A percentile compares a stretch with the other conserved stretches of the same genome.
Evolutionary conservation across 2,797 vertebrate species (phyloP).

Genomic region (Alcedo atthis): DNA sequence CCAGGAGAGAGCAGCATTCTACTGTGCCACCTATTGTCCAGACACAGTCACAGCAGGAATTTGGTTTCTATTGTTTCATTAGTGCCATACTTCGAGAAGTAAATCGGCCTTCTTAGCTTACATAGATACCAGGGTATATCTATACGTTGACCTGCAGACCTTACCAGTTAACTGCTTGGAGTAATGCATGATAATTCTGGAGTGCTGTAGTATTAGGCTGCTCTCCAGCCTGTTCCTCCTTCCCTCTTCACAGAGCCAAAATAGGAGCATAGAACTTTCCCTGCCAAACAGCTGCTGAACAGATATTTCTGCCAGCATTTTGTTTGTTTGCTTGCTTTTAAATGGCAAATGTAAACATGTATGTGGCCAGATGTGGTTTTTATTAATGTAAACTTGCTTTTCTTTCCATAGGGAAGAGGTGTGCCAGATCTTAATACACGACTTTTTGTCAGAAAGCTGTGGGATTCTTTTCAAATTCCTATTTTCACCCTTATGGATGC

Average conservation of each 20-base stretch:
- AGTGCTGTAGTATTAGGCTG: not conserved
- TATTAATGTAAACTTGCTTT: constrained; percentile 14
- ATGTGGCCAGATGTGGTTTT: not conserved
- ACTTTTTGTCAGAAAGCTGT: constrained; percentile 92
- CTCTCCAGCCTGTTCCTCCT: not conserved
- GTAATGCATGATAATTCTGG: not conserved
- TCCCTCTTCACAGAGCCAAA: not conserved
- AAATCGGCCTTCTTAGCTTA: not conserved
- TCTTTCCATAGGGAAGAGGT: constrained; percentile 90
- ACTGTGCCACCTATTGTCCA: not conserved
- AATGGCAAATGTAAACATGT: not conserved
- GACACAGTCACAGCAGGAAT: not conserved
- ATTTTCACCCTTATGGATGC: constrained; percentile 91
- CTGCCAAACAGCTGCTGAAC: constrained; percentile 11
- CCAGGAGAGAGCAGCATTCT: not conserved
- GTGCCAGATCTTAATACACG: constrained; percentile 95
- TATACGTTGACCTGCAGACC: not conserved
- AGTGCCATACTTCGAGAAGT: not conserved
- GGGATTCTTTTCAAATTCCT: constrained; percentile 89
- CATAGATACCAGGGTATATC: not conserved
- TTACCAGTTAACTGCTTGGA: not conserved
- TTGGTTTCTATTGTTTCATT: not conserved
- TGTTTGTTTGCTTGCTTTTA: constrained; percentile 3
- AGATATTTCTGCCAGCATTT: not conserved
- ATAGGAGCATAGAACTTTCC: not conserved